Evolutionary conservation across 2,113 vertebrate genomes (phyloP).

Genomic region (Phyllopteryx taeniolatus): DNA sequence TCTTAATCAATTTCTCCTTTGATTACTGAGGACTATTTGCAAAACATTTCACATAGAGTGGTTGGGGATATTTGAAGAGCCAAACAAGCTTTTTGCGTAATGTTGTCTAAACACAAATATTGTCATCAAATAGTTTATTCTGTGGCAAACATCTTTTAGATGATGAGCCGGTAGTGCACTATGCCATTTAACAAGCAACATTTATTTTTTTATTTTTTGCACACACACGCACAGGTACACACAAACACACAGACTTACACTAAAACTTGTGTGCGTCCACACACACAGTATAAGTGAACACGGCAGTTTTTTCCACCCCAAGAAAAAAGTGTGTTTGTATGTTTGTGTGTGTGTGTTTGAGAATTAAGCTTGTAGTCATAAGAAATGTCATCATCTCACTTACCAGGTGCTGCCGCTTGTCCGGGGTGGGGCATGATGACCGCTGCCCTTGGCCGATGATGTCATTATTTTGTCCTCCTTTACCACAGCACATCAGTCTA

Average conservation of each 20-base stretch:
- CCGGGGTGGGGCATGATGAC: background rate
- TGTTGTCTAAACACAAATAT: background rate
- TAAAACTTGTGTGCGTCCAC: too few species aligned
- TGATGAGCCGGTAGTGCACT: background rate
- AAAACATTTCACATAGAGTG: background rate
- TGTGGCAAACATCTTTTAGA: background rate
- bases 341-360: too few species aligned
- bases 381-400: background rate
- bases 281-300: too few species aligned
- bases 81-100: background rate
- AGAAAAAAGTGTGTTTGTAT: too few species aligned
- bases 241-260: too few species aligned
- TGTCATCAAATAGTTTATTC: too few species aligned
- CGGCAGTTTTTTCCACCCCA: too few species aligned
- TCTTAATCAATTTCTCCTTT: constrained; percentile 1
- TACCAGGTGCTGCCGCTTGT: background rate
- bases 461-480: background rate
- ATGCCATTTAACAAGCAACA: background rate
- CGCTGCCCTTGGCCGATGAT: background rate
- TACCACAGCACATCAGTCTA: background rate
- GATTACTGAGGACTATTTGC: background rate
- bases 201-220: too few species aligned
- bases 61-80: background rate
- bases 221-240: too few species aligned
- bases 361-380: too few species aligned